Evolutionary conservation across 2,888 invertebrate genomes (phyloP), one percentile per base, ranked within the genome.

Genomic region (Pyrrhosoma nymphula): DNA sequence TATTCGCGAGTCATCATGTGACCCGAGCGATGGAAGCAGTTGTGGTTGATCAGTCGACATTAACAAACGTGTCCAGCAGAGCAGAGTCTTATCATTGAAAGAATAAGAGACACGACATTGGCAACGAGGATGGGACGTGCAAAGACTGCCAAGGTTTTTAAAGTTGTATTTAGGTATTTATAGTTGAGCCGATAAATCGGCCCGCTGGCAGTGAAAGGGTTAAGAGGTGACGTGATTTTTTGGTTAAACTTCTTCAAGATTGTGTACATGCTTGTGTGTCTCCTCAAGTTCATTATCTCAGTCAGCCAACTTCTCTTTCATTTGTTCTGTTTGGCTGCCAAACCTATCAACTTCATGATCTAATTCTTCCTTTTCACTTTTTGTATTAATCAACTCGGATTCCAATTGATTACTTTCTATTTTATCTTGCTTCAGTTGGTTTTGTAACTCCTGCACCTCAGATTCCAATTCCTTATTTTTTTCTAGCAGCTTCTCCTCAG

Each of bases 191-290:
- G n/a, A n/a, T n/a, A n/a, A n/a, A n/a, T n/a, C n/a, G n/a, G n/a
- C n/a, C n/a, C n/a, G n/a, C n/a, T n/a, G n/a, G n/a, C n/a, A n/a
- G n/a, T n/a, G n/a, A n/a, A n/a, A n/a, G n/a, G n/a, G n/a, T n/a
- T n/a, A n/a, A n/a, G n/a, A n/a, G n/a, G n/a, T n/a, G n/a, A n/a
- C n/a, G n/a, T n/a, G n/a, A n/a, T n/a, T n/a, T n/a, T n/a, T n/a
- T n/a, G n/a, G n/a, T n/a, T n/a, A n/a, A n/a, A n/a, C 97, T 56
- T 97, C 96, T 95, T 96, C 96, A 60, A 96, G 96, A 88, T 96
- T 96, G 95, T 96, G 96, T 30, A 97, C 96, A 39, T 96, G 96
- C 88, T 96, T 90, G 23, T 82, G 90, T 23, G 90, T 30, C 20
- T 90, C 39, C 30, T 96, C 96, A 82, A 96, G 95, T 55, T 96